Evolutionary conservation across 2,888 invertebrate species (phyloP).

Genomic region (Leptopilina myrica): DNA sequence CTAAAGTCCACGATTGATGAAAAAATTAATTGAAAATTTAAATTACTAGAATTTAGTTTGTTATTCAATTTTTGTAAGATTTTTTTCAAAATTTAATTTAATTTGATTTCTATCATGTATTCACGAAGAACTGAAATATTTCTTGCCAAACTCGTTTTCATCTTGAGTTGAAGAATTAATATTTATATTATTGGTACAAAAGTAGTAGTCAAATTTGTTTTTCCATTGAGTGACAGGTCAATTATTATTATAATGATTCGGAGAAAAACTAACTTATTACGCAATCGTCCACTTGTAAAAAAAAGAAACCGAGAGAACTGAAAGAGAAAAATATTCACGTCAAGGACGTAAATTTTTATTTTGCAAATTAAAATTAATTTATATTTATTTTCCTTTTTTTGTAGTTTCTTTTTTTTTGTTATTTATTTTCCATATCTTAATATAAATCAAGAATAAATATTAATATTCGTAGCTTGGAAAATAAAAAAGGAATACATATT

Average conservation of each 20-base stretch:
- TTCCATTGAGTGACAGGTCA: conserved; percentile 20
- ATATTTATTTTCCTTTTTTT: too few species aligned
- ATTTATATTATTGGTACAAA: conserved; percentile 6
- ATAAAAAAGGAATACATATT: too few species aligned
- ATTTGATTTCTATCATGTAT: conserved; percentile 3
- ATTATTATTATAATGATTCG: conserved; percentile 25
- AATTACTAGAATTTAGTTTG: too few species aligned
- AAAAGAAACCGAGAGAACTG: too few species aligned
- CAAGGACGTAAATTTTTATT: neutral
- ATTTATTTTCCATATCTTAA: too few species aligned
- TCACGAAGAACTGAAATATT: neutral
- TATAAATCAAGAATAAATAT: too few species aligned
- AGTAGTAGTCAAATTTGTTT: conserved; percentile 12
- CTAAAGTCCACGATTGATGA: too few species aligned
- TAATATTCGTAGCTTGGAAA: too few species aligned
- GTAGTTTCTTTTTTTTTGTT: too few species aligned
- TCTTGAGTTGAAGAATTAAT: neutral
- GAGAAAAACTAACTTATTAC: neutral
- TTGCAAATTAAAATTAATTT: too few species aligned
- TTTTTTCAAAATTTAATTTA: neutral
- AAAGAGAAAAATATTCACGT: neutral
- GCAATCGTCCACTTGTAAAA: neutral
- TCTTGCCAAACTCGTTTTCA: neutral
- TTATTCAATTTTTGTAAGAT: too few species aligned
- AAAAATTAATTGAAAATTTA: too few species aligned